A percentile compares a stretch with the other conserved stretches of the same genome.
Evolutionary conservation across 2,797 vertebrate genomes (phyloP).

Genomic region (Etheostoma nigrum): DNA sequence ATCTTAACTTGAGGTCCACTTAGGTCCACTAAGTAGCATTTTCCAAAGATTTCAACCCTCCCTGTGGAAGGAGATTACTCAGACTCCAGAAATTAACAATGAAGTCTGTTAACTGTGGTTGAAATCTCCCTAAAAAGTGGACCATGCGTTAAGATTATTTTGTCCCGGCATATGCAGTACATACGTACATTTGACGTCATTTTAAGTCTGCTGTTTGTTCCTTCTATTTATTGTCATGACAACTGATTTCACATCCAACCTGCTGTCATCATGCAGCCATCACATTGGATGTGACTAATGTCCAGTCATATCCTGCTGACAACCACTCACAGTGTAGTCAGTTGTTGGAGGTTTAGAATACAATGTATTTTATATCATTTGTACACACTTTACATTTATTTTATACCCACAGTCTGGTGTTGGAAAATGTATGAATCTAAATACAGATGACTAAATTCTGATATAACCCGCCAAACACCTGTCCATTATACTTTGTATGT

Average conservation of each 20-base stretch:
- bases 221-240: slow-evolving; percentile 29
- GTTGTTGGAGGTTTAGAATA: neutral
- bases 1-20: neutral
- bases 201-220: slow-evolving; percentile 6
- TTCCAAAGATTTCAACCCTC: neutral
- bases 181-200: neutral
- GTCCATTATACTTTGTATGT: slow-evolving; percentile 14
- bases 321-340: neutral
- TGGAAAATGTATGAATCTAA: slow-evolving; percentile 19
- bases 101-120: neutral
- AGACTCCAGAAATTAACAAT: neutral
- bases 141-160: neutral
- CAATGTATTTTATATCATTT: neutral
- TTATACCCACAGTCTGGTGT: neutral
- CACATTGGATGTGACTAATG: slow-evolving; percentile 50
- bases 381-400: neutral
- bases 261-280: neutral
- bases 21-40: too few relatives aligned
- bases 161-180: neutral
- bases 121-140: neutral
- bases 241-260: slow-evolving; percentile 13
- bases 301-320: slow-evolving; percentile 61
- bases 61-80: neutral
- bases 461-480: slow-evolving; percentile 37
- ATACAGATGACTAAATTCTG: slow-evolving; percentile 21